Conservation (phyloP, 2,113 vertebrate genomes). For the cattle (Bos taurus) region ARS-UCD2.0 NC_037357.1:53799501-53800000, state of each 20-base stretch:
- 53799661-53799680: neutral
- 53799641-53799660: neutral
- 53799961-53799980: neutral
- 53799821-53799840: neutral
- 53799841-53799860: neutral
- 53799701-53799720: neutral
- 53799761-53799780: neutral
- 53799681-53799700: neutral
- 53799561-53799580: neutral
- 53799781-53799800: neutral
- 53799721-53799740: neutral
- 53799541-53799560: neutral
- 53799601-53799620: neutral
- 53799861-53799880: neutral
- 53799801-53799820: neutral
- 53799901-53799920: neutral
- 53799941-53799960: neutral
- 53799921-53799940: neutral
- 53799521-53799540: neutral
- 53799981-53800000: neutral
- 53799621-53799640: neutral
- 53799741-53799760: neutral
- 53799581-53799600: neutral
- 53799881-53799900: neutral
- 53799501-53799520: neutral